phyloP scores from a whole-genome alignment of 2,797 vertebrate species.

The Cryptoprocta ferox region DNA sequence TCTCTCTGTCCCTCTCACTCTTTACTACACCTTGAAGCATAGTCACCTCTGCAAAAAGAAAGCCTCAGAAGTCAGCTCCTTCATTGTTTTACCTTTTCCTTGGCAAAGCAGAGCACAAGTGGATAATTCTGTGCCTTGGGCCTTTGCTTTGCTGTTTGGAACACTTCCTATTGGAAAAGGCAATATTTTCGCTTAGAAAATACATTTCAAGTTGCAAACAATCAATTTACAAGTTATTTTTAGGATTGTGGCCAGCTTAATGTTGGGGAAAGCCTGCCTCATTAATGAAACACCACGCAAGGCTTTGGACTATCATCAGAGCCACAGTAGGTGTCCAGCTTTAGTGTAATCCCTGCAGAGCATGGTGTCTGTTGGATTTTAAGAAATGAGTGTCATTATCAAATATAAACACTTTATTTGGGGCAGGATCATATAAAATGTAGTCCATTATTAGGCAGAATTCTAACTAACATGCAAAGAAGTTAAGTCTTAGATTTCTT shows the following conservation, averaged over 20 bases:
- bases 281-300: conserved; percentile 16
- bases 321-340: not conserved
- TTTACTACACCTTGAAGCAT: not conserved
- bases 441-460: not conserved
- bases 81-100: not conserved
- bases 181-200: conserved; percentile 53
- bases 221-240: conserved; percentile 48
- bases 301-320: not conserved
- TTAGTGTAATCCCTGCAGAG: not conserved
- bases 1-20: not conserved
- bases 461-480: not conserved
- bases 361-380: not conserved
- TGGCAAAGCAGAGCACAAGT: not conserved
- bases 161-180: conserved; percentile 37
- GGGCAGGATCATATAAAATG: not conserved
- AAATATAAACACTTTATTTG: conserved; percentile 20
- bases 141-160: conserved; percentile 21
- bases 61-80: not conserved
- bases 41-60: not conserved
- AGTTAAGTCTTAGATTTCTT: conserved; percentile 39
- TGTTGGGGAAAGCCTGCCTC: not conserved
- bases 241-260: not conserved
- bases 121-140: not conserved
- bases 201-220: conserved; percentile 53
- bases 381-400: conserved; percentile 38